phyloP scores from a whole-genome alignment of 1,140 invertebrate species.

The Sycophila sp. region DNA sequence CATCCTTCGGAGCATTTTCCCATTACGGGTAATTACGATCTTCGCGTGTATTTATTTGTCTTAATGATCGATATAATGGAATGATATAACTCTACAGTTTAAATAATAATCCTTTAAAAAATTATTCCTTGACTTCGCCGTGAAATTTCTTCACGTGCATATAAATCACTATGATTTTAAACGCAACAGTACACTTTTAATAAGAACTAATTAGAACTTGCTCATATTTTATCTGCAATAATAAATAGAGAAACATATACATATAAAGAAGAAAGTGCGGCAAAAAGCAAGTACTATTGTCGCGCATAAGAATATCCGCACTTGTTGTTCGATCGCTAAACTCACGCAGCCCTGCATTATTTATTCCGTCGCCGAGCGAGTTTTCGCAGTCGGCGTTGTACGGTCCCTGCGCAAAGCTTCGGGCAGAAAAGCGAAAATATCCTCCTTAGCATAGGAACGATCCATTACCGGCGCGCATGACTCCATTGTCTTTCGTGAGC shows the following conservation, averaged over 20 bases:
- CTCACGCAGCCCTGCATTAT: background rate
- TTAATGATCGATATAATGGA: slow-evolving; percentile 7
- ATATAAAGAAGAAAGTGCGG: too few relatives aligned
- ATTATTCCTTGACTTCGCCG: background rate
- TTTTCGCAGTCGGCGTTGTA: too few relatives aligned
- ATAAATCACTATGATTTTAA: background rate
- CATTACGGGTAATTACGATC: slow-evolving; percentile 25
- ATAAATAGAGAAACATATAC: background rate
- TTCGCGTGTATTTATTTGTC: slow-evolving; percentile 17
- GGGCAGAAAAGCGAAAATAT: background rate
- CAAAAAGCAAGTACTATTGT: too few relatives aligned
- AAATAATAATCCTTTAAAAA: background rate
- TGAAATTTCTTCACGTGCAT: background rate
- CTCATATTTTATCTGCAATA: background rate
- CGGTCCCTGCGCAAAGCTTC: too few relatives aligned
- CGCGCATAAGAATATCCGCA: slow-evolving; percentile 12
- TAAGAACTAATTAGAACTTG: too few relatives aligned
- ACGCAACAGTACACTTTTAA: too few relatives aligned
- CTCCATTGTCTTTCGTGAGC: background rate
- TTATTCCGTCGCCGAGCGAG: too few relatives aligned
- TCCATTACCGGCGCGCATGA: slow-evolving; percentile 3
- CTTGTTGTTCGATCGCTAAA: background rate
- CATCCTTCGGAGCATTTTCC: slow-evolving; percentile 8
- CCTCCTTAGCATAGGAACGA: slow-evolving; percentile 30
- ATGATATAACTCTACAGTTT: slow-evolving; percentile 23